Evolutionary conservation across 2,113 vertebrate species (phyloP).

Genomic region (Apus apus): DNA sequence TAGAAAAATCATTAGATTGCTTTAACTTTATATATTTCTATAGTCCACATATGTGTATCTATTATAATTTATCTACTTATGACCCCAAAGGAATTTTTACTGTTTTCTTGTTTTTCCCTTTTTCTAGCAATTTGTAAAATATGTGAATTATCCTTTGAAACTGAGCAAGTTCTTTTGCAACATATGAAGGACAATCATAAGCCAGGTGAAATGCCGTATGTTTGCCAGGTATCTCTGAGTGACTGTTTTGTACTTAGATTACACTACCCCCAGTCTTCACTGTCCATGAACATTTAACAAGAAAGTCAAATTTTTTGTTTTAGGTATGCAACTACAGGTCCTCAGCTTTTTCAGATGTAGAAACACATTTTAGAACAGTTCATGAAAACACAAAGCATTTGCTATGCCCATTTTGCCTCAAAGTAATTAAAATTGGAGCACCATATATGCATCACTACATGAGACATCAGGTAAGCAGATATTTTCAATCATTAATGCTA

Average conservation of each 20-base stretch:
- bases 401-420: constrained; percentile 97
- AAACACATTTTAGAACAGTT: constrained; percentile 91
- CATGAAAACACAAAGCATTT: constrained; percentile 97
- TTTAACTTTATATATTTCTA: background rate
- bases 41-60: fast-evolving
- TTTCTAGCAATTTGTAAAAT: constrained; percentile 95
- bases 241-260: background rate
- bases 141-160: constrained; percentile 97
- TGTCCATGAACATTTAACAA: background rate
- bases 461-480: constrained; percentile 91
- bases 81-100: background rate
- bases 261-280: background rate
- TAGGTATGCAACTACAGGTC: constrained; percentile 97
- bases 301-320: constrained; percentile 1
- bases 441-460: constrained; percentile 98
- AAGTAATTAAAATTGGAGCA: constrained; percentile 91
- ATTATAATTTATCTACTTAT: background rate
- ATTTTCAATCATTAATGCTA: background rate
- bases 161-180: constrained; percentile 95
- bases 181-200: constrained; percentile 99
- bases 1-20: background rate
- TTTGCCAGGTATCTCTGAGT: constrained; percentile 87
- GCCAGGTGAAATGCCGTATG: constrained; percentile 98
- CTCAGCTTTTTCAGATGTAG: constrained; percentile 94
- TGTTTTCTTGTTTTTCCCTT: background rate